These are phyloP conservation scores for Bombus waltoni DNA, from an alignment of 1,140 invertebrate species.

Conservation along the genomic window DNA sequence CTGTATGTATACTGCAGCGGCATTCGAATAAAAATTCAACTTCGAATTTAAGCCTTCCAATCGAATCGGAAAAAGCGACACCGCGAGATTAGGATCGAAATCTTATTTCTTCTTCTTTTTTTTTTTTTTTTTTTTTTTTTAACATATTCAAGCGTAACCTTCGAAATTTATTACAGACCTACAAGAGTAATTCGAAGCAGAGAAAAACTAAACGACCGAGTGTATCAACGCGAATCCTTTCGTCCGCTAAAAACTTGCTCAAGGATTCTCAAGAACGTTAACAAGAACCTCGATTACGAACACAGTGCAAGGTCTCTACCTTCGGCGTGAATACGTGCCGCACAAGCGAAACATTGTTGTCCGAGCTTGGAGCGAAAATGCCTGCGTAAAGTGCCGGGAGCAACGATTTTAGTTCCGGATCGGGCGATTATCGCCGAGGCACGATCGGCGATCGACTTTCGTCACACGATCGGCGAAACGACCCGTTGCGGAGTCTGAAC, in stretches of 20 bases:
- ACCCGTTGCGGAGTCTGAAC: constrained; percentile 19
- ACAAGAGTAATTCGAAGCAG: background rate
- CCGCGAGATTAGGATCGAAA: too few species aligned
- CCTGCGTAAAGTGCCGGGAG: background rate
- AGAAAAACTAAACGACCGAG: background rate
- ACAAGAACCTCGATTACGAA: background rate
- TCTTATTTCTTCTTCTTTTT: too few species aligned
- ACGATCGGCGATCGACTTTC: constrained; percentile 11
- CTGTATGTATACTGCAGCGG: too few species aligned
- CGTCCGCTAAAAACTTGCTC: background rate
- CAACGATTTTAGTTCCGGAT: background rate
- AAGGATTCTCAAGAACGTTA: background rate
- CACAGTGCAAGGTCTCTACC: background rate
- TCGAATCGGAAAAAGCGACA: too few species aligned
- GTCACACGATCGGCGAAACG: background rate
- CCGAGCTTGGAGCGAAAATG: background rate
- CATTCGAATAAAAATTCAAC: too few species aligned
- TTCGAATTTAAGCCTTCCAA: fast-evolving
- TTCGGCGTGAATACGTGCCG: too few species aligned
- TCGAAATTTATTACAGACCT: background rate
- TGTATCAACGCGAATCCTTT: background rate
- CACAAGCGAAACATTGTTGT: background rate
- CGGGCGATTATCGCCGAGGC: background rate
- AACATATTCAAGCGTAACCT: background rate
- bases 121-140: too few species aligned